These are phyloP conservation scores for Erpetoichthys calabaricus DNA, from an alignment of 2,797 vertebrate genomes.

Conservation along the genomic window DNA sequence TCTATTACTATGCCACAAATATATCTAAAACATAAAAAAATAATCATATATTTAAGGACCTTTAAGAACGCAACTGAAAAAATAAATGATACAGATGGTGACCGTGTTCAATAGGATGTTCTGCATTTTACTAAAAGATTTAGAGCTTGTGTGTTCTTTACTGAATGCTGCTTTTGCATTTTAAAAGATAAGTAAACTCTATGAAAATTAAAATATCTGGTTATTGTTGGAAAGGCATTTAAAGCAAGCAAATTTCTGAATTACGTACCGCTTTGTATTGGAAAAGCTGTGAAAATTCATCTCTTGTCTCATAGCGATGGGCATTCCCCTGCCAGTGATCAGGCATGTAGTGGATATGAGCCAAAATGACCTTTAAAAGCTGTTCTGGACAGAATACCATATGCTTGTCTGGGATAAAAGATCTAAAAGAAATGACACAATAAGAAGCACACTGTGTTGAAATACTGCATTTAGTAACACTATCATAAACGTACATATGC, in stretches of 20 bases:
- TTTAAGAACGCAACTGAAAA: too few species aligned
- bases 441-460: neutral
- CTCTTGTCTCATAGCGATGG: slow-evolving; percentile 87
- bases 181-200: too few species aligned
- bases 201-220: neutral
- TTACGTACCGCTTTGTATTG: slow-evolving; percentile 95
- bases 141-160: too few species aligned
- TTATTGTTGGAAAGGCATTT: neutral
- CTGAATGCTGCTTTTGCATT: too few species aligned
- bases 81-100: too few species aligned
- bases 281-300: slow-evolving; percentile 95
- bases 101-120: too few species aligned
- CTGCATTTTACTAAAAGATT: too few species aligned
- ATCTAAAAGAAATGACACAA: slow-evolving; percentile 43
- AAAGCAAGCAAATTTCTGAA: neutral
- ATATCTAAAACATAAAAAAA: too few species aligned
- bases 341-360: slow-evolving; percentile 97
- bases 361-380: slow-evolving; percentile 85
- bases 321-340: slow-evolving; percentile 98
- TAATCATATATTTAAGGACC: too few species aligned
- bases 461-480: neutral
- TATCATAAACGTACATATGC: neutral
- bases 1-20: too few species aligned
- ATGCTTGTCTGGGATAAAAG: slow-evolving; percentile 94
- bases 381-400: slow-evolving; percentile 95